Base-by-base conservation (phyloP, 2,113 vertebrate species). In the Petrocephalus zakoni region DNA sequence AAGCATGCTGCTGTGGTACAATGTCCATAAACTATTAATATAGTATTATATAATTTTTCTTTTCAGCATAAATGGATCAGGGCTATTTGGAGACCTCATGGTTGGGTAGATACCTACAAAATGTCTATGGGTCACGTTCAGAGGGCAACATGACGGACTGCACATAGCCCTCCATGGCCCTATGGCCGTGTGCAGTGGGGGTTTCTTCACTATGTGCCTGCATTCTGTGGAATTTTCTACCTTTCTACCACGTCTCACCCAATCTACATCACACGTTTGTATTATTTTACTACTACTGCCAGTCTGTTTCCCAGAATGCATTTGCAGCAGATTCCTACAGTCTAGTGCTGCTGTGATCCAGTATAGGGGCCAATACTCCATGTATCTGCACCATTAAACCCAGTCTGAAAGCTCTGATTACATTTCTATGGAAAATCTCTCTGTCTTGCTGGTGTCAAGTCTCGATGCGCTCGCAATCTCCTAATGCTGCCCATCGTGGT, bases 391-490 rank as follows among this genome's bases (percentile, higher is more conserved):
- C 11, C n/a, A 87, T 64, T 47, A 58, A 87, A 56, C 46, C 19
- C 53, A 58, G 37, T 64, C n/a, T 55, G 52, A 55, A 86, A 86
- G 55, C 53, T 87, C 25, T 87, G 51, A 64, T 61, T 64, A 46
- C 46, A 61, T 52, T 61, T 87, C 19, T 46, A 81, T 46, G 25
- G 87, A 52, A 42, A 88, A 88, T 88, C 11, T 81, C 49, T 51
- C 87, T 82, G 87, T 53, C 56, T 78, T 81, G 87, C 19, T 34
- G 51, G 68, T 82, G 72, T 55, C 53, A 88, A 47, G 37, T 84
- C 29, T 61, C 19, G 29, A 53, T 82, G 34, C 72, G 56, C 68
- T 82, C 75, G 61, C 34, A 82, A 56, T 81, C 75, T 25, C 52
- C 29, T 88, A 49, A 82, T 82, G 52, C 72, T 81, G 19, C 75